Base-by-base conservation (phyloP, 2,113 vertebrate genomes). In the Chrysemys picta region DNA sequence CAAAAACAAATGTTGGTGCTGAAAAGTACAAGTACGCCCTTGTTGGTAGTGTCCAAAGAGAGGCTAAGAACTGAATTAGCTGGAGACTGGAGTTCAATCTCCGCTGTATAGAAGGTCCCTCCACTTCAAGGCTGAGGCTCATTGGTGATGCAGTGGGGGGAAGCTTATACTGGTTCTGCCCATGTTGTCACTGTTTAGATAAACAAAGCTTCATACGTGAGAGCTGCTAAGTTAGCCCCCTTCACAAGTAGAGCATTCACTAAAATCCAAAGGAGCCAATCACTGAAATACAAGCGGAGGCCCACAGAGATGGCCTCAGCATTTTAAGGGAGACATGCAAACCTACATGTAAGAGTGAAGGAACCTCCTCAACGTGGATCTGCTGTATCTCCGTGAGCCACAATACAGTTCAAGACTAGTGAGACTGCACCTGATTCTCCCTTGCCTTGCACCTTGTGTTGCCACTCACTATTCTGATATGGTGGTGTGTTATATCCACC, bases 241-340 rank as follows among this genome's bases (percentile, higher is more conserved):
- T 22, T 9, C 52, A 88, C 69, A 22, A 94, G 11, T 29, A 80
- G 6, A 38, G 5, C 49, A 59, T 56, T 91, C 81, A 56, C 17
- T 94, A 21, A 87, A 92, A 93, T 85, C 49, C 42, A 53, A 22
- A 29, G 12, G 52, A 87, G 82, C 27, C 49, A 22, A 19, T 54
- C 65, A 93, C 82, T 27, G 29, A 49, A 89, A 35, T 80, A 42
- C 78, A 87, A 75, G 13, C 35, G 35, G 38, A 76, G 72, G 42
- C 42, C 72, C 42, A 45, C 24, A 45, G 42, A 45, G 24, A 45
- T 45, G 42, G 42, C 72, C 42, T 45, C 42, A 76, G 24, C 22
- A 27, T 76, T 45, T 76, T 76, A 45, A 22, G 42, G 38, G 38
- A 45, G 24, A 69, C 4, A 4, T 69, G 65, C 17, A n/a, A n/a